phyloP scores from a whole-genome alignment of 1,140 invertebrate genomes.

The Anadara kagoshimensis region DNA sequence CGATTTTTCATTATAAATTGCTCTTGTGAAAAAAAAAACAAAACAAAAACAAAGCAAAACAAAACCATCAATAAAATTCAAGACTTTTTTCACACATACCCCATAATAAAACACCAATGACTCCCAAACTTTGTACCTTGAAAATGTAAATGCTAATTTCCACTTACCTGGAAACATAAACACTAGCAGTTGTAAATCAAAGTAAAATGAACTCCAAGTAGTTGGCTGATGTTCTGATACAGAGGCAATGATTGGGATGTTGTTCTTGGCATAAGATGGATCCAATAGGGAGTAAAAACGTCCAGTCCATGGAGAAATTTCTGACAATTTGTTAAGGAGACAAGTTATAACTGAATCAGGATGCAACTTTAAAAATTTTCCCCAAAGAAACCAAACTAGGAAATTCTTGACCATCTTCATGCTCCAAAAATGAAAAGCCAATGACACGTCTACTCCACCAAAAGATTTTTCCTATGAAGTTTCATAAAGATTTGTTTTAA shows the following conservation, averaged over 20 bases:
- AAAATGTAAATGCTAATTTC: not conserved
- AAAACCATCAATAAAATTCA: too few species aligned
- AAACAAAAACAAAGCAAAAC: too few species aligned
- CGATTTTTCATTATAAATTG: too few species aligned
- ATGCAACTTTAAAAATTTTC: too few species aligned
- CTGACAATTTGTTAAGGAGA: constrained; percentile 77
- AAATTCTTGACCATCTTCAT: not conserved
- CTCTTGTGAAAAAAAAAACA: too few species aligned
- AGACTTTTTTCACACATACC: too few species aligned
- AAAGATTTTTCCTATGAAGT: too few species aligned
- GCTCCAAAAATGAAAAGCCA: too few species aligned
- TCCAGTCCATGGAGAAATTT: constrained; percentile 98
- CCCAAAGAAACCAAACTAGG: not conserved
- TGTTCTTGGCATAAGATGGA: constrained; percentile 98
- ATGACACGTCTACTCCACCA: too few species aligned
- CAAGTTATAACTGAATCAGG: not conserved
- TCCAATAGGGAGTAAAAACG: constrained; percentile 97
- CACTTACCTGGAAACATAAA: constrained; percentile 87
- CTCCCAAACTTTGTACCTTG: not conserved
- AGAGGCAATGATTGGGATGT: constrained; percentile 99
- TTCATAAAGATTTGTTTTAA: too few species aligned
- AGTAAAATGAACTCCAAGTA: constrained; percentile 98
- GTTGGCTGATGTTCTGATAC: constrained; percentile 99
- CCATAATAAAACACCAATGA: too few species aligned
- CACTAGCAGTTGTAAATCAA: constrained; percentile 95